These are phyloP conservation scores for Oryzias celebensis DNA, from an alignment of 2,113 vertebrate genomes.

Conservation along the genomic window DNA sequence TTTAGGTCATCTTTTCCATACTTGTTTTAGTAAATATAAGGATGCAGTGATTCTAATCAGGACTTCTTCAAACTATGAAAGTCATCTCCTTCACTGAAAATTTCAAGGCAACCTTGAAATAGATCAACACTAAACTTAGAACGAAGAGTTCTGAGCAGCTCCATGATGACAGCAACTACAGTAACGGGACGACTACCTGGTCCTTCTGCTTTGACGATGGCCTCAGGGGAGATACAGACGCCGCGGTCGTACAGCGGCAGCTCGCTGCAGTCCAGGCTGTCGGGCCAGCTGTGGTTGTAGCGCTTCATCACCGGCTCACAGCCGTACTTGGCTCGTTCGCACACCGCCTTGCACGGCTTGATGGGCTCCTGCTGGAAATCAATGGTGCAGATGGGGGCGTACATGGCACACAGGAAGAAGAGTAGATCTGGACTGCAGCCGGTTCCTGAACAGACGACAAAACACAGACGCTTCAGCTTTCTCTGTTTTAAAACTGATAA, in stretches of 20 bases:
- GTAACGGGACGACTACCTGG: slow-evolving; percentile 73
- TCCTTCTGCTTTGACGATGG: slow-evolving; percentile 91
- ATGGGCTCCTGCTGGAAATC: slow-evolving; percentile 98
- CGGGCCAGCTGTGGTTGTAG: slow-evolving; percentile 95
- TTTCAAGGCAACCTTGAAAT: no score
- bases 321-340: slow-evolving; percentile 88
- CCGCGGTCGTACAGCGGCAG: slow-evolving; percentile 95
- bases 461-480: background rate
- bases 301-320: slow-evolving; percentile 93
- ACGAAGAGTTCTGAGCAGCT: background rate
- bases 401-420: slow-evolving; percentile 98
- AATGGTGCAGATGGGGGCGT: slow-evolving; percentile 97
- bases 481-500: background rate
- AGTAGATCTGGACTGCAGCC: slow-evolving; percentile 91
- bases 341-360: slow-evolving; percentile 96
- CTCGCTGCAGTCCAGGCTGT: slow-evolving; percentile 91
- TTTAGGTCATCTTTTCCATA: no score
- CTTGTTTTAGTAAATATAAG: no score
- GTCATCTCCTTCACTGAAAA: no score
- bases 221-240: slow-evolving; percentile 97
- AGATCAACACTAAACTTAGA: no score
- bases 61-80: no score
- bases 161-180: background rate
- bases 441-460: slow-evolving; percentile 65
- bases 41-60: no score